These are phyloP conservation scores for Diaprepes abbreviatus DNA, from an alignment of 2,888 invertebrate species.

Conservation along the genomic window DNA sequence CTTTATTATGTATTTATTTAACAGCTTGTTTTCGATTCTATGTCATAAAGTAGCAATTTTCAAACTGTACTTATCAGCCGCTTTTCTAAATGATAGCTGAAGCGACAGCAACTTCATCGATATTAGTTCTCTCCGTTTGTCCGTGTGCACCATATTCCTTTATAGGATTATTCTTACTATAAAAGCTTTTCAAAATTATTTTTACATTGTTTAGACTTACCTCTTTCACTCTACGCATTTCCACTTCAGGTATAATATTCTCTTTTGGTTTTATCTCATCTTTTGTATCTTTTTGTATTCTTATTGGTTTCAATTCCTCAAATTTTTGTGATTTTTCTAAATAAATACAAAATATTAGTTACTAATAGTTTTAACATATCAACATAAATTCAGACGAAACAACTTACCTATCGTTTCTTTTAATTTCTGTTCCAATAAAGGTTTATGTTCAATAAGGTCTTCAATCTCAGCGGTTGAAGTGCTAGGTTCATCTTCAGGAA, in stretches of 20 bases:
- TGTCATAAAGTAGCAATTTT: too few species aligned
- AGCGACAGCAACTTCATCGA: too few species aligned
- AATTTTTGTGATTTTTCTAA: not conserved
- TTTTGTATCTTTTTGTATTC: not conserved
- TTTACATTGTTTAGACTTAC: too few species aligned
- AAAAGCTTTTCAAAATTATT: too few species aligned
- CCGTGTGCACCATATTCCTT: too few species aligned
- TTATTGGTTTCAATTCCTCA: not conserved
- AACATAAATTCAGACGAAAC: not conserved
- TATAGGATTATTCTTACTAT: too few species aligned
- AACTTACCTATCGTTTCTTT: slow-evolving; percentile 59
- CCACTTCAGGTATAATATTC: not conserved
- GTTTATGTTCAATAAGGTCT: slow-evolving; percentile 63
- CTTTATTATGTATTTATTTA: too few species aligned
- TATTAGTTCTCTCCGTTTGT: too few species aligned
- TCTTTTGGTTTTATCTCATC: not conserved
- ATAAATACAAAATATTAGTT: not conserved
- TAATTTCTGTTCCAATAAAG: slow-evolving; percentile 62
- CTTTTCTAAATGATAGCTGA: too few species aligned
- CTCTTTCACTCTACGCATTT: slow-evolving; percentile 5
- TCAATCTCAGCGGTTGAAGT: slow-evolving; percentile 58
- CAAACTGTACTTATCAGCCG: too few species aligned
- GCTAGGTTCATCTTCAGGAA: slow-evolving; percentile 57
- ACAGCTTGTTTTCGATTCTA: too few species aligned
- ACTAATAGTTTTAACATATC: too few species aligned